phyloP scores from a whole-genome alignment of 2,113 vertebrate species.

The Phyllostomus hastatus region DNA sequence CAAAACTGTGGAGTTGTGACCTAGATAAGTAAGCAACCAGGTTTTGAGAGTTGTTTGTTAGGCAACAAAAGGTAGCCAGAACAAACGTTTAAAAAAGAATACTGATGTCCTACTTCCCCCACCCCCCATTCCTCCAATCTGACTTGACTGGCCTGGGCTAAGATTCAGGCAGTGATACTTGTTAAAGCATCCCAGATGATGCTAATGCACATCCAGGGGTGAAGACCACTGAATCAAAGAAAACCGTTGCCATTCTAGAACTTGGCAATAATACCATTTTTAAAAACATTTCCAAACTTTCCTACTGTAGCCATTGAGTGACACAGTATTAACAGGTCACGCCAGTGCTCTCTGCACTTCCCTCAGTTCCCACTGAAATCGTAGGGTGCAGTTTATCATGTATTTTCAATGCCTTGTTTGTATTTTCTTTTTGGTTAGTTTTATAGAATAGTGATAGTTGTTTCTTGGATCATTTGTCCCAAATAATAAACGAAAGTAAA shows the following conservation, averaged over 20 bases:
- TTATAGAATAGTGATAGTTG: neutral
- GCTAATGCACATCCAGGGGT: accelerated
- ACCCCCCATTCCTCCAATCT: neutral
- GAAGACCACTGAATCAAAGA: neutral
- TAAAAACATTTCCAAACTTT: neutral
- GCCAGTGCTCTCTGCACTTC: neutral
- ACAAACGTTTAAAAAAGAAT: neutral
- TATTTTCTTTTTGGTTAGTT: neutral
- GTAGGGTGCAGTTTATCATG: neutral
- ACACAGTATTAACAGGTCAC: neutral
- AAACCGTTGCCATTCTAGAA: neutral
- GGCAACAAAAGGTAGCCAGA: neutral
- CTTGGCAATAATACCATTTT: neutral
- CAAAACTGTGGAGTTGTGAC: neutral
- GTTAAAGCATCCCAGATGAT: neutral
- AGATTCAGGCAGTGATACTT: neutral
- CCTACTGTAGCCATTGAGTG: neutral
- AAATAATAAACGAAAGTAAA: neutral
- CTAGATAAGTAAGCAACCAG: neutral
- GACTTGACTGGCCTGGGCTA: neutral
- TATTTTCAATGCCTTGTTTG: neutral
- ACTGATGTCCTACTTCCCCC: accelerated
- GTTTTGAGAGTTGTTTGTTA: neutral
- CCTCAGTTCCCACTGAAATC: neutral
- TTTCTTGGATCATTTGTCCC: neutral